phyloP scores from a whole-genome alignment of 1,140 invertebrate genomes.

The Neomicropteryx cornuta region DNA sequence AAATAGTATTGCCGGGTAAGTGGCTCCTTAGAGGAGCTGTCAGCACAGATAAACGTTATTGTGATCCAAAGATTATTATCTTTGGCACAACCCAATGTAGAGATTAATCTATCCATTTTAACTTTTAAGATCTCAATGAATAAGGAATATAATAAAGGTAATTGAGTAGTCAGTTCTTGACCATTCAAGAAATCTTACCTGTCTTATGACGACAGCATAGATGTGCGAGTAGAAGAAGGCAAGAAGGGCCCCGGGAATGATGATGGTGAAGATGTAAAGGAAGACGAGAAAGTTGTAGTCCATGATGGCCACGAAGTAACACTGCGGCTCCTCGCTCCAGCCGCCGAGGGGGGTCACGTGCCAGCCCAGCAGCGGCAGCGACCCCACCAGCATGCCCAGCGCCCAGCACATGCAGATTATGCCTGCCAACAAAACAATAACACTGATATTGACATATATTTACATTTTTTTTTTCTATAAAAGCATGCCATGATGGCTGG shows the following conservation, averaged over 20 bases:
- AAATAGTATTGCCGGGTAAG: too few species aligned
- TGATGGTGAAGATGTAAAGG: conserved; percentile 79
- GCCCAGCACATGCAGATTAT: conserved; percentile 82
- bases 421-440: conserved; percentile 42
- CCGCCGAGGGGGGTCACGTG: conserved; percentile 46
- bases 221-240: conserved; percentile 81
- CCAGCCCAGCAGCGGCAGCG: conserved; percentile 82
- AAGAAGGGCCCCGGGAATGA: conserved; percentile 72
- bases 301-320: conserved; percentile 78
- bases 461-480: too few species aligned
- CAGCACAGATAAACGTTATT: too few species aligned
- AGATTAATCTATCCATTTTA: too few species aligned
- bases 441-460: conserved; percentile 1
- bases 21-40: too few species aligned
- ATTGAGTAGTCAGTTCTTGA: too few species aligned
- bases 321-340: conserved; percentile 42
- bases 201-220: conserved; percentile 76
- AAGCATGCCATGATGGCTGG: too few species aligned
- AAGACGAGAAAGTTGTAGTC: conserved; percentile 81
- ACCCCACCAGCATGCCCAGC: conserved; percentile 64
- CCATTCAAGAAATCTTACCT: too few species aligned
- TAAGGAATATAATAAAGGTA: too few species aligned
- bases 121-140: too few species aligned
- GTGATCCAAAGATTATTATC: too few species aligned
- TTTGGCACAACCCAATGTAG: too few species aligned